phyloP scores from a whole-genome alignment of 2,113 vertebrate species.

The Amazona guildingii region DNA sequence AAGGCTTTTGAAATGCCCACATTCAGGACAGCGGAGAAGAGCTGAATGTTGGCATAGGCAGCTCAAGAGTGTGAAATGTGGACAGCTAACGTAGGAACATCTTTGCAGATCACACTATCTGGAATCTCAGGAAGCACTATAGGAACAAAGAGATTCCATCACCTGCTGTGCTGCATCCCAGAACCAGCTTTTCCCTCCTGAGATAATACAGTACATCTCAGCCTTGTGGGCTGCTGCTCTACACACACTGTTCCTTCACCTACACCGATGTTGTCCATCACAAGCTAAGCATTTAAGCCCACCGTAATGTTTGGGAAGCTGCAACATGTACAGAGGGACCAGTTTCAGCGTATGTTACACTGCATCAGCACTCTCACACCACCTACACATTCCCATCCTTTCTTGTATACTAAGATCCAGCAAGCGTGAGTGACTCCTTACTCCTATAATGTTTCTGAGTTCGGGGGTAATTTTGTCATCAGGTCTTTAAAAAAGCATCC shows the following conservation, averaged over 20 bases:
- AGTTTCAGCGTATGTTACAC: not conserved
- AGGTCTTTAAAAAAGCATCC: not conserved
- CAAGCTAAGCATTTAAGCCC: not conserved
- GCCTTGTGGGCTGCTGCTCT: fast-evolving
- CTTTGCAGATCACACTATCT: not conserved
- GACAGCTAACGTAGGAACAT: not conserved
- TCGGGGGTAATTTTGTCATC: not conserved
- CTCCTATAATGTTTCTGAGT: not conserved
- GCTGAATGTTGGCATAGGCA: not conserved
- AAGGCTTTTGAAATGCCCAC: not conserved
- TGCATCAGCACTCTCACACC: not conserved
- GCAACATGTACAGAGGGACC: not conserved
- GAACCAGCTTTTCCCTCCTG: not conserved
- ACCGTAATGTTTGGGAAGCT: not conserved
- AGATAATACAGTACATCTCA: not conserved
- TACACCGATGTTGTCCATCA: not conserved
- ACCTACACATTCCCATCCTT: not conserved
- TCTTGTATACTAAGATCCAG: not conserved
- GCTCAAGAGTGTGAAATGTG: not conserved
- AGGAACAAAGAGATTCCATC: not conserved
- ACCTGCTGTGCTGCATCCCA: not conserved
- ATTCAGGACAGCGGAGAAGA: not conserved
- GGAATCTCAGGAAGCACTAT: not conserved
- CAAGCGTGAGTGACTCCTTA: not conserved
- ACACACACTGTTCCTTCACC: not conserved